Conservation (phyloP, 2,888 invertebrate genomes). For the Agrochola lota region DNA sequence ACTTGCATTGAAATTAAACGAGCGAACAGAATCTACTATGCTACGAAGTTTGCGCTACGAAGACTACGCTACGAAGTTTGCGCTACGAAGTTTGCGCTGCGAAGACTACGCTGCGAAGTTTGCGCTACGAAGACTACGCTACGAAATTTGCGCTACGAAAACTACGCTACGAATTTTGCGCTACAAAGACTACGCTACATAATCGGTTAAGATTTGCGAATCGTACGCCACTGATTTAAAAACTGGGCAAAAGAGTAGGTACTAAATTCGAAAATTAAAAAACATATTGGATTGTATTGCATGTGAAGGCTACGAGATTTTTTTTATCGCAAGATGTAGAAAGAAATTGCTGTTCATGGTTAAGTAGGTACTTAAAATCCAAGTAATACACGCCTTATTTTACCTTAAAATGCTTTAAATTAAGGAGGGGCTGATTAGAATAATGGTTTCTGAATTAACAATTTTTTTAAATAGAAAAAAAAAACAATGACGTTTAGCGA, state of each 20-base stretch:
- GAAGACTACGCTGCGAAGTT: not conserved
- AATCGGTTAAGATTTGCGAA: not conserved
- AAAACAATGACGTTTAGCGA: too few relatives aligned
- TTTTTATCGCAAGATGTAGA: not conserved
- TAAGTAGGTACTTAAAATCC: not conserved
- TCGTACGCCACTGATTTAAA: not conserved
- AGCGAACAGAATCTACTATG: not conserved
- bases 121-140: slow-evolving; percentile 4
- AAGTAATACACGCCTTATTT: not conserved
- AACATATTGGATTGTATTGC: not conserved
- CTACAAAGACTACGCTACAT: not conserved
- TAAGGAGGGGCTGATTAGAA: accelerated
- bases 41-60: slow-evolving; percentile 3
- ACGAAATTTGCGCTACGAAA: too few relatives aligned
- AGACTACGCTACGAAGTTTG: slow-evolving; percentile 9
- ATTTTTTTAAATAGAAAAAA: not conserved
- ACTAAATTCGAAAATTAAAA: not conserved
- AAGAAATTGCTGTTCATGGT: not conserved
- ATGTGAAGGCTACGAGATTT: not conserved
- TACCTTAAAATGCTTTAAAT: not conserved
- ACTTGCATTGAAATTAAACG: not conserved
- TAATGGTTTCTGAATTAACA: not conserved
- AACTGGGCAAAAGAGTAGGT: not conserved
- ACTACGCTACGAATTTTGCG: not conserved
- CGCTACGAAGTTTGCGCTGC: not conserved